A percentile compares a stretch with the other conserved stretches of the same genome.
These are phyloP conservation scores for Lasioglossum lativentre DNA, from an alignment of 2,888 invertebrate genomes.

Conservation along the genomic window DNA sequence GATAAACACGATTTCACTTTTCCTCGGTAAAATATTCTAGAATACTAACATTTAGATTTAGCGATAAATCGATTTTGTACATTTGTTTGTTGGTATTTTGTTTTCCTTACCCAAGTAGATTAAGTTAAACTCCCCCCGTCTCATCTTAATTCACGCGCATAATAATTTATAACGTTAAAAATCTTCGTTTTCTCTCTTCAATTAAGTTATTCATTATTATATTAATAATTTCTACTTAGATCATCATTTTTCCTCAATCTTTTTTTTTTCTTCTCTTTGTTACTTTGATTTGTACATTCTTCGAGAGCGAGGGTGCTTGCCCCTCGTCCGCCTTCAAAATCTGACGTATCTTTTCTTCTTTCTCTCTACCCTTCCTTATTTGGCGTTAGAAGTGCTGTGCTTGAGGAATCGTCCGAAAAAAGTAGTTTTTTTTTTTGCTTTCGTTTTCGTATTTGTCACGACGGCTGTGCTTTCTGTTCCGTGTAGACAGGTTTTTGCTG, in stretches of 20 bases:
- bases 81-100: conserved; percentile 80
- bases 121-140: conserved; percentile 64
- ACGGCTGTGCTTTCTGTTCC: conserved; percentile 24
- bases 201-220: conserved; percentile 81
- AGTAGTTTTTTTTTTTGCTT: conserved; percentile 14
- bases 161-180: conserved; percentile 84
- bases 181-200: conserved; percentile 59
- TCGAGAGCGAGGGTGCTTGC: conserved; percentile 79
- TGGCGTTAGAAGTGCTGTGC: conserved; percentile 53
- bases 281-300: conserved; percentile 83
- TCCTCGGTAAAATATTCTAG: conserved; percentile 80
- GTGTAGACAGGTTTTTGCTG: conserved; percentile 8
- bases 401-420: conserved; percentile 70
- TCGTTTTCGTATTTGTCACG: conserved; percentile 36
- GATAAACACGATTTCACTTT: conserved; percentile 59
- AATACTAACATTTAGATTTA: conserved; percentile 83
- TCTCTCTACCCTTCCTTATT: conserved; percentile 27
- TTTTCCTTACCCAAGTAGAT: conserved; percentile 72
- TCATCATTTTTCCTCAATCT: conserved; percentile 59
- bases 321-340: conserved; percentile 37
- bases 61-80: conserved; percentile 83
- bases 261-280: conserved; percentile 54
- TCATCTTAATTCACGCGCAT: conserved; percentile 66
- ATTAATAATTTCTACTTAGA: conserved; percentile 82
- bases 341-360: conserved; percentile 11